phyloP scores from a whole-genome alignment of 2,113 vertebrate genomes.

The Carassius auratus region DNA sequence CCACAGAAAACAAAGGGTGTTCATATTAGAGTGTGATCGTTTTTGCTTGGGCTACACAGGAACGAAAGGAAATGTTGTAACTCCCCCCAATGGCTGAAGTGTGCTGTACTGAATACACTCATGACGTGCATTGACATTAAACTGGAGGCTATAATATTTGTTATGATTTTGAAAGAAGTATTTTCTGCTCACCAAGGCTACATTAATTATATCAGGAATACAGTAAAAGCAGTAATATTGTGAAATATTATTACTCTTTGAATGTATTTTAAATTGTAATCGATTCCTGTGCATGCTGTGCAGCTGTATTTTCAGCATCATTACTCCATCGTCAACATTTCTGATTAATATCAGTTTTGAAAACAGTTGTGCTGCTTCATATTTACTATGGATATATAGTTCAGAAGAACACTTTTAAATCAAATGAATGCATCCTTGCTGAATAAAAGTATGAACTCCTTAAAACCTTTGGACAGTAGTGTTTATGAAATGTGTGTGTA shows the following conservation, averaged over 20 bases:
- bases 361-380: background rate
- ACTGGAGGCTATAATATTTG: background rate
- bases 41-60: background rate
- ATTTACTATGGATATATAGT: background rate
- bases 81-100: constrained; percentile 22
- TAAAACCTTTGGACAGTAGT: background rate
- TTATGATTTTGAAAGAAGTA: background rate
- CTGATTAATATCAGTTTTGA: background rate
- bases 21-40: background rate
- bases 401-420: background rate
- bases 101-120: background rate
- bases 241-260: too few species aligned
- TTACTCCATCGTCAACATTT: background rate
- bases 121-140: background rate
- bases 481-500: background rate
- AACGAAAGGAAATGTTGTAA: background rate
- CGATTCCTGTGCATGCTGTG: too few species aligned
- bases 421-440: background rate
- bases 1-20: background rate
- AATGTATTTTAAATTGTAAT: too few species aligned
- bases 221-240: too few species aligned
- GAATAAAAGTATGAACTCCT: background rate
- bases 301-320: background rate
- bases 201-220: background rate
- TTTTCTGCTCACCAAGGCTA: background rate